These are phyloP conservation scores for Pipistrellus nathusii DNA, from an alignment of 2,797 vertebrate species.

Conservation along the genomic window DNA sequence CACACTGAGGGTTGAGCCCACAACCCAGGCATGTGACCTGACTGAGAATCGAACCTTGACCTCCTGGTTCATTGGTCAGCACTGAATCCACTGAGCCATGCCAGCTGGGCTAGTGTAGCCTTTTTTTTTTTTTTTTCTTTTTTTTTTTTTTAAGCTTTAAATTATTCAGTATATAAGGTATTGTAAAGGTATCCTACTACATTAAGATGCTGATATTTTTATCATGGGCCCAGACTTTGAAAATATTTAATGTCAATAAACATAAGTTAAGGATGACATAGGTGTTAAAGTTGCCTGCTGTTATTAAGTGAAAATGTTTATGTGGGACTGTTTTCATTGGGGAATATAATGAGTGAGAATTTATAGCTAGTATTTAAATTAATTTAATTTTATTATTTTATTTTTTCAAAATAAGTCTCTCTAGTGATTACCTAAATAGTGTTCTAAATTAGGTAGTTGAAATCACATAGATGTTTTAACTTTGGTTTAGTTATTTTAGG, in stretches of 20 bases:
- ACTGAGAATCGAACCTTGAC: too few relatives aligned
- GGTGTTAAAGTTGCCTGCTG: background rate
- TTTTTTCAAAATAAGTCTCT: background rate
- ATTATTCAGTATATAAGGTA: background rate
- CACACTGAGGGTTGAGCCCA: too few relatives aligned
- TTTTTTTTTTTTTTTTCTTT: too few relatives aligned
- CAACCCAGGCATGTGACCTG: too few relatives aligned
- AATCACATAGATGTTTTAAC: background rate
- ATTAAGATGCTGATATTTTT: background rate
- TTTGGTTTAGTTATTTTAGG: slow-evolving; percentile 21
- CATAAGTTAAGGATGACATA: background rate
- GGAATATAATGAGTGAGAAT: background rate
- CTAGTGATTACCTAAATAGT: background rate
- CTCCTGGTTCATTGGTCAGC: too few relatives aligned
- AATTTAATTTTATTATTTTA: background rate
- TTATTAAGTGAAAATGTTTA: background rate
- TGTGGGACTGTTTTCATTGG: background rate
- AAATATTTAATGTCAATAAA: background rate
- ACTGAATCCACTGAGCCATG: too few relatives aligned
- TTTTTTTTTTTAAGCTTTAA: background rate
- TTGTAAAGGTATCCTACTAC: slow-evolving; percentile 14
- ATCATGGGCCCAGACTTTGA: background rate
- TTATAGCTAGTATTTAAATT: background rate
- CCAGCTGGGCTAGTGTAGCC: too few relatives aligned
- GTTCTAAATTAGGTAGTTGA: background rate